These are phyloP conservation scores for Nothocercus julius DNA, from an alignment of 2,113 vertebrate species.

Conservation along the genomic window DNA sequence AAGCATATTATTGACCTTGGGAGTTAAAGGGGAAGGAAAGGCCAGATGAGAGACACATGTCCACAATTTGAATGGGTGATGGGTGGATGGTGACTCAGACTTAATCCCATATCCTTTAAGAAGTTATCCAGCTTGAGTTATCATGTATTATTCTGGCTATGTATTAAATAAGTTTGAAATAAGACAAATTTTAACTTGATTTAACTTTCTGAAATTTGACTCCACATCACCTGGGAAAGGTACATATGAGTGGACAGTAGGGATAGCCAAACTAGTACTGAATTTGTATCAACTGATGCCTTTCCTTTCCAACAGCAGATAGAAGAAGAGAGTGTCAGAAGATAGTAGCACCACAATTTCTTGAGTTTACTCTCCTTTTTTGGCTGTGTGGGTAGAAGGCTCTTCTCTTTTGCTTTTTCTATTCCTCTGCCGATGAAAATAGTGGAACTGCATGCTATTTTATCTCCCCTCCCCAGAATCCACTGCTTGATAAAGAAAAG, in stretches of 20 bases:
- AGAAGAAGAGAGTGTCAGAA: neutral
- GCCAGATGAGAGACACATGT: neutral
- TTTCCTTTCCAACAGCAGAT: neutral
- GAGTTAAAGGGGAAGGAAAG: neutral
- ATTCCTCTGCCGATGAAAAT: neutral
- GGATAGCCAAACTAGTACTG: neutral
- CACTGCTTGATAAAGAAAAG: neutral
- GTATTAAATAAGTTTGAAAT: neutral
- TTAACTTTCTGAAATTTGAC: neutral
- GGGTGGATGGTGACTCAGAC: neutral
- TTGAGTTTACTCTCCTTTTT: neutral
- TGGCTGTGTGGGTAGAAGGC: neutral
- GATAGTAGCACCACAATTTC: neutral
- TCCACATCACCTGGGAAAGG: neutral
- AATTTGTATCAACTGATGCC: neutral
- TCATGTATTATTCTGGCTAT: no score
- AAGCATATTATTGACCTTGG: accelerated
- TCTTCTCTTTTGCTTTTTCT: neutral
- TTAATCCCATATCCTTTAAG: neutral
- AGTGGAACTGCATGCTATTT: accelerated
- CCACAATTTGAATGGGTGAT: neutral
- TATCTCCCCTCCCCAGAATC: neutral
- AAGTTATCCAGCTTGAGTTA: neutral
- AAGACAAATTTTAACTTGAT: neutral
- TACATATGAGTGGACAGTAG: neutral